Evolutionary conservation across 2,888 invertebrate species (phyloP).

Genomic region (Epinotia nisella): DNA sequence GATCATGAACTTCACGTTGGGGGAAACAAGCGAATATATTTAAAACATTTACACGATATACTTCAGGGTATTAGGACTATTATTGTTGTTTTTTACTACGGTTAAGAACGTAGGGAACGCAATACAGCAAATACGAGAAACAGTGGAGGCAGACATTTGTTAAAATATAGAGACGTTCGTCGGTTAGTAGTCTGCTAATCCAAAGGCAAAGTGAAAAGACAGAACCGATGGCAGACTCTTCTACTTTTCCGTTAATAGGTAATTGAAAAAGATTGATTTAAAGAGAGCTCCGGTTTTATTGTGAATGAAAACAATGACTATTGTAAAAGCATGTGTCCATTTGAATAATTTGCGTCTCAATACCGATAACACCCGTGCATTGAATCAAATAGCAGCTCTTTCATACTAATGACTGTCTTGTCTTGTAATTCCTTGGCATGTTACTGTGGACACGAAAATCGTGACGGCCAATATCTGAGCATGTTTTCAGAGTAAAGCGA

Average conservation of each 20-base stretch:
- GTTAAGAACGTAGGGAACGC: background rate
- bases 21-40: background rate
- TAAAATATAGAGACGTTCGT: background rate
- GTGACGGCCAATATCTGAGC: conserved; percentile 64
- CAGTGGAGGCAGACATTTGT: background rate
- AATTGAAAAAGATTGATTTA: background rate
- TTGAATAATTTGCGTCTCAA: conserved; percentile 24
- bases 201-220: background rate
- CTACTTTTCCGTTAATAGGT: background rate
- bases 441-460: conserved; percentile 64
- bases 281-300: background rate
- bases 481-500: conserved; percentile 55
- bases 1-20: background rate
- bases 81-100: background rate
- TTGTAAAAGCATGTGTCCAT: conserved; percentile 11
- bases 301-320: conserved; percentile 26
- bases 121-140: background rate
- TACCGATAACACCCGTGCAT: conserved; percentile 26
- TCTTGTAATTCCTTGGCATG: conserved; percentile 51
- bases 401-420: conserved; percentile 38
- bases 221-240: background rate
- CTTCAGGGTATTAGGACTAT: background rate
- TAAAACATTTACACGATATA: background rate
- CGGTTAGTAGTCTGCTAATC: background rate
- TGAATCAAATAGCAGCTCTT: conserved; percentile 24